Evolutionary conservation across 2,797 vertebrate genomes (phyloP), one percentile per base, ranked within the genome.

Genomic region (Acridotheres tristis): DNA sequence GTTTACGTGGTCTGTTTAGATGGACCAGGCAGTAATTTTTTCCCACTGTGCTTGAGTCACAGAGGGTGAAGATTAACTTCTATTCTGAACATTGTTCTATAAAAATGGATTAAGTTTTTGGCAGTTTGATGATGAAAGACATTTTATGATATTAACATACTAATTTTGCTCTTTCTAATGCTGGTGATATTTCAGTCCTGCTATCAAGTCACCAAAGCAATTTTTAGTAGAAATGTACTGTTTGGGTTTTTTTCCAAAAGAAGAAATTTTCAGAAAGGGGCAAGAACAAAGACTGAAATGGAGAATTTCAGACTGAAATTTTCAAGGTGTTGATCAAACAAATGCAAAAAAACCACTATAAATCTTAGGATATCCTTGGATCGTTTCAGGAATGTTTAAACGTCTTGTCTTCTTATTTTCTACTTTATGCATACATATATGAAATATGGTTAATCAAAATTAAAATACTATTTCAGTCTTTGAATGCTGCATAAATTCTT

Each of bases 241-340:
- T 0, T 47, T 30, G 12, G 5, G 4, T 17, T 58, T 89, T 54
- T 85, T 18, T 51, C 4, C 14, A 26, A 82, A 89, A 93, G 10
- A 82, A 71, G 17, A 90, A 65, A 42, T 36, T 40, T 4, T 4
- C 1, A 1, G 51, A 47, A 65, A 43, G 8, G 1, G 1, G 1
- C 1, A 9, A 27, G 6, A 61, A 10, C 6, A 19, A 73, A 69
- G 32, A 27, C 5, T 53, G 19, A 73, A 78, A 82, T 15, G 4
- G 4, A 16, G 1, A 25, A 21, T 55, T 78, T 47, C 61, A 55
- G 40, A 32, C 27, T 66, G n/a, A 66, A 26, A 4, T 67, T 83
- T 89, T 77, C 26, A 45, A 78, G 16, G 2, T 63, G 5, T 23
- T 74, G 19, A 48, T 9, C 27, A 87, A 92, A 69, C 0, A 51